phyloP scores from a whole-genome alignment of 2,113 vertebrate species.

The Sorex araneus region DNA sequence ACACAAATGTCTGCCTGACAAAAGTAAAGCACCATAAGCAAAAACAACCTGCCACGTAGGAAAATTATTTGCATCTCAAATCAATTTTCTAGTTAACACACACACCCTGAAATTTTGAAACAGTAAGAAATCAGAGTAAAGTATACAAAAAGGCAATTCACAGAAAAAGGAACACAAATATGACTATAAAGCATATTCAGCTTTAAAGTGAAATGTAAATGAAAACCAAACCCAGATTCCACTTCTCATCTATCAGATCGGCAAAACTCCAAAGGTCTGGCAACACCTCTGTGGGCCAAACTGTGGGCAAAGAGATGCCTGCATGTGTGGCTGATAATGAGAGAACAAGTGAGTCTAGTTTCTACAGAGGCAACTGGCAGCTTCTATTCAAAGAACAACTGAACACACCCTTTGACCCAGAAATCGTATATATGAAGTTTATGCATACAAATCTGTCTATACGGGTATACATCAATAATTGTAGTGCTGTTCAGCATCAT shows the following conservation, averaged over 20 bases:
- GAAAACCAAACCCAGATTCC: constrained; percentile 8
- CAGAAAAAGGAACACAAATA: not conserved
- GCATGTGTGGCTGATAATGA: not conserved
- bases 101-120: not conserved
- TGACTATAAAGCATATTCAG: not conserved
- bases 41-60: not conserved
- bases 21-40: not conserved
- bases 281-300: not conserved
- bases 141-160: not conserved
- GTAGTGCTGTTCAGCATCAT: not conserved
- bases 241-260: not conserved
- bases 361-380: not conserved
- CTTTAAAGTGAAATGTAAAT: constrained; percentile 31
- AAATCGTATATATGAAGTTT: not conserved
- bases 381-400: not conserved
- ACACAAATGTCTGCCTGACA: not conserved
- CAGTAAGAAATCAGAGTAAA: not conserved
- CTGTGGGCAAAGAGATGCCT: not conserved
- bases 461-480: not conserved
- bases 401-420: not conserved
- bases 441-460: not conserved
- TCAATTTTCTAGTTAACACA: not conserved
- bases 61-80: not conserved
- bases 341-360: not conserved
- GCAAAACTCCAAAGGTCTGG: not conserved